Evolutionary conservation across 2,888 invertebrate species (phyloP).

Genomic region (Hirudinaria manillensis): DNA sequence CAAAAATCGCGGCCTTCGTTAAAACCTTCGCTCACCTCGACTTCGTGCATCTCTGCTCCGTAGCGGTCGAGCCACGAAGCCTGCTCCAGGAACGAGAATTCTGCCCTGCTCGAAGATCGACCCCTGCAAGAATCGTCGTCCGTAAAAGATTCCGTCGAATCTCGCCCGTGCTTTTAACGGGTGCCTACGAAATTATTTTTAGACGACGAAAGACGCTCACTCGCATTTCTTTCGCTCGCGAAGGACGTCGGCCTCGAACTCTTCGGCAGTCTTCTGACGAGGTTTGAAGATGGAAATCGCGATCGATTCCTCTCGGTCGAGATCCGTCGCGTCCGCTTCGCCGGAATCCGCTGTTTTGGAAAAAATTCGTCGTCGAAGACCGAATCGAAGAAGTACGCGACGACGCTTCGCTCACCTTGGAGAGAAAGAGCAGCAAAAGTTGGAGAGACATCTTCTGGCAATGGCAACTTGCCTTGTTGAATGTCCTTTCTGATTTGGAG

Average conservation of each 20-base stretch:
- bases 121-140: conserved; percentile 22
- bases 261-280: background rate
- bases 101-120: conserved; percentile 10
- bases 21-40: conserved; percentile 4
- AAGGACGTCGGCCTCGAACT: background rate
- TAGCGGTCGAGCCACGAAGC: conserved; percentile 24
- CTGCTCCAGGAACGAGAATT: conserved; percentile 24
- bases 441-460: background rate
- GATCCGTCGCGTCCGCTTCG: background rate
- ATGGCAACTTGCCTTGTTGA: background rate
- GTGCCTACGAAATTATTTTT: too few species aligned
- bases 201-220: too few species aligned
- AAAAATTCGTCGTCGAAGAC: too few species aligned
- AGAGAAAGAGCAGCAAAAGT: background rate
- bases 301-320: background rate
- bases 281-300: background rate
- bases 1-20: background rate
- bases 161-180: too few species aligned
- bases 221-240: background rate
- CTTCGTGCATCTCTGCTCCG: conserved; percentile 16
- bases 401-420: conserved; percentile 16
- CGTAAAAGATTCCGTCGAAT: too few species aligned
- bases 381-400: too few species aligned
- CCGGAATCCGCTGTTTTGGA: background rate
- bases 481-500: conserved; percentile 16